A percentile compares a stretch with the other conserved stretches of the same genome.
Conservation (phyloP, 1,140 invertebrate genomes). For the Brachionus asplanchnoidis region DNA sequence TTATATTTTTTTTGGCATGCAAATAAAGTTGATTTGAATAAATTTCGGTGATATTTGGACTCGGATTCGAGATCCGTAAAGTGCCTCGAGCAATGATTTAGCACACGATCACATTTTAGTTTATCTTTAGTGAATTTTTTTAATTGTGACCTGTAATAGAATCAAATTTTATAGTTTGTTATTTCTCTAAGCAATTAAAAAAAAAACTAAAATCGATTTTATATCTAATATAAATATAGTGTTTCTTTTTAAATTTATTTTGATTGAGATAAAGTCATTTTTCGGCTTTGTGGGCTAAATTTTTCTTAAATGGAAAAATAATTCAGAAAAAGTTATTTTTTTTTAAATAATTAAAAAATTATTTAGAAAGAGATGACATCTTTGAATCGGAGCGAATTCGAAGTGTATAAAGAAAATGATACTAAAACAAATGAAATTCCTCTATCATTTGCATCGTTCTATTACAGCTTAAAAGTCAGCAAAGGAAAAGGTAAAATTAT, state of each 20-base stretch:
- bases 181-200: not conserved
- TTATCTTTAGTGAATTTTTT: not conserved
- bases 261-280: not conserved
- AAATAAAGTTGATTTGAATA: not conserved
- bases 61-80: not conserved
- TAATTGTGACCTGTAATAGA: not conserved
- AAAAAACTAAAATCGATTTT: not conserved
- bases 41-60: conserved; percentile 1
- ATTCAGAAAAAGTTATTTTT: too few relatives aligned
- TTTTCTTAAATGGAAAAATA: not conserved
- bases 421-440: not conserved
- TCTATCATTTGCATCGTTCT: conserved; percentile 34
- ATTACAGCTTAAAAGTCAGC: conserved; percentile 38
- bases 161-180: not conserved
- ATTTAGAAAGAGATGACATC: conserved; percentile 1
- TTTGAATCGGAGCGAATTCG: not conserved
- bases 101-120: not conserved
- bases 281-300: not conserved
- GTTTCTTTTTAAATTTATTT: not conserved
- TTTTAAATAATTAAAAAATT: not conserved
- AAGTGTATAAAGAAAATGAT: not conserved
- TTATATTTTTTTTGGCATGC: not conserved
- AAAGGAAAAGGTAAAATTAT: conserved; percentile 18
- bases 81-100: not conserved
- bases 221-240: not conserved